Evolutionary conservation across 1,140 invertebrate species (phyloP).

Genomic region (Heliconius himera): DNA sequence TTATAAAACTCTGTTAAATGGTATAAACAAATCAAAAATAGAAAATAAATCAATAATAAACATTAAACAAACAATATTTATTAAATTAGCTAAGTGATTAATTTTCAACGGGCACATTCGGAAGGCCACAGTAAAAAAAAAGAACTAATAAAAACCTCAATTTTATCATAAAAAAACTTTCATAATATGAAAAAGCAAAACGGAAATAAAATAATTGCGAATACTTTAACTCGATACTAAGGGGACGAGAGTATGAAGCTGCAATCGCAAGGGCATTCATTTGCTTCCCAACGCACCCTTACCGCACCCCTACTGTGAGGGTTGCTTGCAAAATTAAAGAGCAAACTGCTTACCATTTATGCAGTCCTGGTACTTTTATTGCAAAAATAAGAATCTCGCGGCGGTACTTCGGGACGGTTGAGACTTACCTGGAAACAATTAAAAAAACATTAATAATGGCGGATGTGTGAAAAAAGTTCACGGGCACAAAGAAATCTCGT

Average conservation of each 20-base stretch:
- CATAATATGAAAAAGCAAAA: neutral
- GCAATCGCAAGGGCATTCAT: constrained; percentile 64
- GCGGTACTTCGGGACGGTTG: constrained; percentile 22
- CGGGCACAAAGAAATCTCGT: too few species aligned
- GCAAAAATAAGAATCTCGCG: constrained; percentile 47
- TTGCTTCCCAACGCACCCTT: constrained; percentile 40
- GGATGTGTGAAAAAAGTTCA: neutral
- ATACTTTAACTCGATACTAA: constrained; percentile 61
- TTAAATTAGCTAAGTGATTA: too few species aligned
- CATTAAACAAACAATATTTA: too few species aligned
- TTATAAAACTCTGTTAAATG: too few species aligned
- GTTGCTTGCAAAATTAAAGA: constrained; percentile 58
- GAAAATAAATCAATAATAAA: too few species aligned
- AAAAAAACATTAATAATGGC: neutral
- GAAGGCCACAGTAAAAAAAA: too few species aligned
- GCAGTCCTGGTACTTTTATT: constrained; percentile 64
- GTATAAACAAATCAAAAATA: too few species aligned
- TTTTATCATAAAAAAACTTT: neutral
- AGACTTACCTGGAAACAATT: constrained; percentile 59
- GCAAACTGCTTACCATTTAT: constrained; percentile 49
- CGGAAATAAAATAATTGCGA: neutral
- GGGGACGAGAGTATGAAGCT: constrained; percentile 56
- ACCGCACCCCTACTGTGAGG: constrained; percentile 26
- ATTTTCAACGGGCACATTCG: too few species aligned
- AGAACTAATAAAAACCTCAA: too few species aligned